Conservation (phyloP, 2,888 invertebrate genomes). For the Thereva unica region DNA sequence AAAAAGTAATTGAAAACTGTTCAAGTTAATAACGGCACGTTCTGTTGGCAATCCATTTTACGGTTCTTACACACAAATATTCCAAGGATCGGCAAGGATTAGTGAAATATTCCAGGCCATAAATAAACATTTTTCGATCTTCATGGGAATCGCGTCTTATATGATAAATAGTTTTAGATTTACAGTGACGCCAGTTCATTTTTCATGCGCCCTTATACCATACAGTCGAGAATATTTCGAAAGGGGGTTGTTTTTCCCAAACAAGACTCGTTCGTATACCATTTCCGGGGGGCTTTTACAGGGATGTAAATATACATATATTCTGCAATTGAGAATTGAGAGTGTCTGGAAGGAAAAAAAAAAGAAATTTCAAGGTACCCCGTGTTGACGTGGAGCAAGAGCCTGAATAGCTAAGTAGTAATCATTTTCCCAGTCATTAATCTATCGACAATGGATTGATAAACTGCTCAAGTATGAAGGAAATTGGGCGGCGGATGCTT, state of each 20-base stretch:
- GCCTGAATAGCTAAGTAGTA: slow-evolving; percentile 22
- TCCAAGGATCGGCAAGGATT: slow-evolving; percentile 18
- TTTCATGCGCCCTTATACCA: slow-evolving; percentile 16
- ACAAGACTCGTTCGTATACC: not conserved
- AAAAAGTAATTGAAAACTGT: slow-evolving; percentile 26
- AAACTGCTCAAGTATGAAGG: not conserved
- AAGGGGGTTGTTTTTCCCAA: not conserved
- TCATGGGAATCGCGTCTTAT: slow-evolving; percentile 24
- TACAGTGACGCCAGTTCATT: slow-evolving; percentile 23
- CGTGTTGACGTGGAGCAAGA: not conserved
- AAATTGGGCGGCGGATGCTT: too few relatives aligned
- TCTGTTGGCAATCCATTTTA: slow-evolving; percentile 30
- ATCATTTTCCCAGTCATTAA: slow-evolving; percentile 29
- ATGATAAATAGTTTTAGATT: slow-evolving; percentile 34
- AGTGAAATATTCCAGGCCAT: slow-evolving; percentile 28
- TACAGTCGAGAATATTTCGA: not conserved
- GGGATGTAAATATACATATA: too few relatives aligned
- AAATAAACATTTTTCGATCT: slow-evolving; percentile 22
- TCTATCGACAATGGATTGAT: slow-evolving; percentile 20
- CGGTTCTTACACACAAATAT: slow-evolving; percentile 5
- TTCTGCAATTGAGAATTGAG: too few relatives aligned
- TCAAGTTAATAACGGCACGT: slow-evolving; percentile 31
- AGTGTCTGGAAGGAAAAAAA: not conserved
- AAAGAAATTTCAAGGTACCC: slow-evolving; percentile 4
- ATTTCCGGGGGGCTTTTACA: too few relatives aligned